A percentile compares a stretch with the other conserved stretches of the same genome.
phyloP scores from a whole-genome alignment of 2,888 invertebrate species.

The Chrysopilus asiliformis region DNA sequence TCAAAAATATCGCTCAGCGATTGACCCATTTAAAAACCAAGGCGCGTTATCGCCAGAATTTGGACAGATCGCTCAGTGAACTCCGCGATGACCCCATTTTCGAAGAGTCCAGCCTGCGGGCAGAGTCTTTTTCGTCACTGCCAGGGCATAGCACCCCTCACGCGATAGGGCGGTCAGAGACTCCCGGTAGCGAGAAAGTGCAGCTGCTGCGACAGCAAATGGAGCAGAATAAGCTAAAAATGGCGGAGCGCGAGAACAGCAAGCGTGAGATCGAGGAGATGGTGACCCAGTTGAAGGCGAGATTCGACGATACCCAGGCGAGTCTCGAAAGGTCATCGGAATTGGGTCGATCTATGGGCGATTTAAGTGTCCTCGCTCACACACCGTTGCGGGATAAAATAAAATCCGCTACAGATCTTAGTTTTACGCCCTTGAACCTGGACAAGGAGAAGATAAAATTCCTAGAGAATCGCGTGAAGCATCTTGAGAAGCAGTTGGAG shows the following conservation, averaged over 20 bases:
- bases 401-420: conserved; percentile 29
- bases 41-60: conserved; percentile 22
- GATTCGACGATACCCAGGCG: conserved; percentile 40
- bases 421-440: conserved; percentile 22
- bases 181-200: conserved; percentile 36
- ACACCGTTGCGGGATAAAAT: conserved; percentile 23
- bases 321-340: conserved; percentile 26
- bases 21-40: conserved; percentile 25
- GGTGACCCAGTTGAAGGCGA: conserved; percentile 41
- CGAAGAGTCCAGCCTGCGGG: conserved; percentile 2
- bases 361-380: conserved; percentile 22
- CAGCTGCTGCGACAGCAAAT: conserved; percentile 40
- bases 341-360: conserved; percentile 33
- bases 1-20: conserved; percentile 26
- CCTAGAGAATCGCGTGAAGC: conserved; percentile 30
- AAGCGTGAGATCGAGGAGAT: conserved; percentile 41
- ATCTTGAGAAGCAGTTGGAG: conserved; percentile 30
- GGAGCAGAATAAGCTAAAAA: conserved; percentile 40
- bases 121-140: not conserved
- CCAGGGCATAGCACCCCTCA: conserved; percentile 3
- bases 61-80: conserved; percentile 12
- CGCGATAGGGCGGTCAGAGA: not conserved
- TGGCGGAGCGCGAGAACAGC: conserved; percentile 40
- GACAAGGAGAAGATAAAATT: conserved; percentile 28
- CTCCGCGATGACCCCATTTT: conserved; percentile 11